Percentiles rank a stretch among this genome's conserved stretches.
These are phyloP conservation scores for Drosophila pegasa DNA, from an alignment of 2,888 invertebrate species.

Conservation along the genomic window DNA sequence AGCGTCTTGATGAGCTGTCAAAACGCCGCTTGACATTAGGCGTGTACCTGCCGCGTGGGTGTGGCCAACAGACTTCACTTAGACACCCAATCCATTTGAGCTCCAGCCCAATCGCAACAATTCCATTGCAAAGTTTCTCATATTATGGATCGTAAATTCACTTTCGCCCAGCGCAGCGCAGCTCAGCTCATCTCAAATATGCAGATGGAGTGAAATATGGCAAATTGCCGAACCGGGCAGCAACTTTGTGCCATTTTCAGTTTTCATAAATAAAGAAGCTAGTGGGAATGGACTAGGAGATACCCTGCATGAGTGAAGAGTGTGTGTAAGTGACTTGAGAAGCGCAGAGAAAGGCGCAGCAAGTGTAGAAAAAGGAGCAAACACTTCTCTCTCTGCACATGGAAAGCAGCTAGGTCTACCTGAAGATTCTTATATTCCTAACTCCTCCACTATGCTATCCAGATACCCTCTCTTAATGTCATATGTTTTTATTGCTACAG, in stretches of 20 bases:
- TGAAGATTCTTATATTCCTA: not conserved
- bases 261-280: conserved; percentile 44
- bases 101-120: conserved; percentile 16
- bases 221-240: conserved; percentile 45
- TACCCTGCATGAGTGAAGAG: conserved; percentile 1
- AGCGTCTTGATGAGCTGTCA: conserved; percentile 72
- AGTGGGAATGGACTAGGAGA: not conserved
- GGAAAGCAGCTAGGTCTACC: too few species aligned
- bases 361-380: not conserved
- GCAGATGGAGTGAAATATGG: conserved; percentile 54
- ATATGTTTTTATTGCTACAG: conserved; percentile 1
- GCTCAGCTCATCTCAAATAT: conserved; percentile 31
- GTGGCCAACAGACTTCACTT: conserved; percentile 11
- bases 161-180: conserved; percentile 32
- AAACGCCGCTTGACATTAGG: conserved; percentile 59
- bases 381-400: too few species aligned
- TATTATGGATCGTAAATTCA: conserved; percentile 55
- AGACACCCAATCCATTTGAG: conserved; percentile 7
- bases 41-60: conserved; percentile 25
- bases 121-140: conserved; percentile 36
- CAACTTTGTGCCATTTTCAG: conserved; percentile 62
- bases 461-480: not conserved
- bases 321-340: not conserved
- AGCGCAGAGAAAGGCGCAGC: not conserved
- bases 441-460: not conserved